Evolutionary conservation across 2,888 invertebrate species (phyloP), one percentile per base, ranked within the genome.

Genomic region (Drosophila niveifrons): DNA sequence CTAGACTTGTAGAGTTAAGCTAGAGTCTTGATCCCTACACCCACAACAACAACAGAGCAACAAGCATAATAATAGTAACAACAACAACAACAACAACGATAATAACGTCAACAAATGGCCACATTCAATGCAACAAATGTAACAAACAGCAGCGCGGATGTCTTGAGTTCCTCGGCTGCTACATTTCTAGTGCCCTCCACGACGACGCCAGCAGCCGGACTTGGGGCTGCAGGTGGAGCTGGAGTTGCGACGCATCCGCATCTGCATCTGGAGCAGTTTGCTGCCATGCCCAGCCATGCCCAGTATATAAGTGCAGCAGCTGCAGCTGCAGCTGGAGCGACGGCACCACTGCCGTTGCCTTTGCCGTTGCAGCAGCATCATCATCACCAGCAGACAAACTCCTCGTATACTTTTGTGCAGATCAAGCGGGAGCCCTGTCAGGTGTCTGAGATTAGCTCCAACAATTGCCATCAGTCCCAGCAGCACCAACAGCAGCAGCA

Each of bases 371-470:
- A 67, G 13, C 81, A 68, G 8, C 79, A 72, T 50, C 76, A 69
- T 64, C 77, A 78, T 43, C 88, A 89, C 31, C 90, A 91, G 72
- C 90, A 90, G 65, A 81, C 88, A n/a, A 91, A 90, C 55, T 88
- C 90, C 41, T 87, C 91, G 64, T 90, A 91, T 61, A 92, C 92
- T 13, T 90, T 91, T 77, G 89, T 92, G 63, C 92, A 92, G 77
- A 92, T 92, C 15, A 92, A 92, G 78, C 89, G 92, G 17, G 92
- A 92, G 72, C 92, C 92, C 68, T 92, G 92, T 74, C 92, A 92
- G 83, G 92, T 92, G 17, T 92, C 92, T 51, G 92, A 92, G 80
- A 92, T 92, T 18, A 92, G 92, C 47, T 92, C 92, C 46, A 92
- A 92, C 73, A 90, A 90, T 79, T 85, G 90, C 62, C 90, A 90